A percentile compares a stretch with the other conserved stretches of the same genome.
phyloP scores from a whole-genome alignment of 2,113 vertebrate species.

The Coturnix japonica region DNA sequence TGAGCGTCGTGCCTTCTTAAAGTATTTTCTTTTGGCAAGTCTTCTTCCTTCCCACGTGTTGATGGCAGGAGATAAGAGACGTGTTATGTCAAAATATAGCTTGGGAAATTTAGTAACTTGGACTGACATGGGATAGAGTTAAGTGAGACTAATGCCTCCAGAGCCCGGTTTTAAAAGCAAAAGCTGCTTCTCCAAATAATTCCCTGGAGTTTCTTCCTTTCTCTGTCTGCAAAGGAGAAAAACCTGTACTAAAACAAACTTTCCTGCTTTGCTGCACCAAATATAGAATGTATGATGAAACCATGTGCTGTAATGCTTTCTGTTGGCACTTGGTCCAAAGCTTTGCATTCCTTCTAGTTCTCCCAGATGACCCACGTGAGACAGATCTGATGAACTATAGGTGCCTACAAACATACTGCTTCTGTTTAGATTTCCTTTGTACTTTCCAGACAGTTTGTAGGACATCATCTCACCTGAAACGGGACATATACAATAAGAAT shows the following conservation, averaged over 20 bases:
- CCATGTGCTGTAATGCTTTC: not conserved
- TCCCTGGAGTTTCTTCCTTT: not conserved
- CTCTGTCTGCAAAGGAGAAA: not conserved
- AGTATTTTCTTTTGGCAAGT: not conserved
- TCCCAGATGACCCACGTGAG: not conserved
- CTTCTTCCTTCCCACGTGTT: not conserved
- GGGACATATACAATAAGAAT: not conserved
- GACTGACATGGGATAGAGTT: not conserved
- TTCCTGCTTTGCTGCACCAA: not conserved
- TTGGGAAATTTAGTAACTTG: not conserved
- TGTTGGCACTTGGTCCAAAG: rapidly evolving
- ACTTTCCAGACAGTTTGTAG: rapidly evolving
- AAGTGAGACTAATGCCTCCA: not conserved
- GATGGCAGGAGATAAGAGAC: not conserved
- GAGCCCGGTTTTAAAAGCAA: not conserved
- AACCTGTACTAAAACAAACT: not conserved
- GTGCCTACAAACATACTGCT: not conserved
- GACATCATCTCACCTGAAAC: not conserved
- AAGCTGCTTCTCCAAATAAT: not conserved
- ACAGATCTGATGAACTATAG: not conserved
- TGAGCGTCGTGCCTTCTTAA: not conserved
- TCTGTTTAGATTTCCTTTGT: not conserved
- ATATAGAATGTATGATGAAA: not conserved
- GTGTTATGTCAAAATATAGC: not conserved
- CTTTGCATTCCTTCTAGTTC: not conserved